Evolutionary conservation across 2,888 invertebrate species (phyloP), one percentile per base, ranked within the genome.

Genomic region (Melinaea marsaeus): DNA sequence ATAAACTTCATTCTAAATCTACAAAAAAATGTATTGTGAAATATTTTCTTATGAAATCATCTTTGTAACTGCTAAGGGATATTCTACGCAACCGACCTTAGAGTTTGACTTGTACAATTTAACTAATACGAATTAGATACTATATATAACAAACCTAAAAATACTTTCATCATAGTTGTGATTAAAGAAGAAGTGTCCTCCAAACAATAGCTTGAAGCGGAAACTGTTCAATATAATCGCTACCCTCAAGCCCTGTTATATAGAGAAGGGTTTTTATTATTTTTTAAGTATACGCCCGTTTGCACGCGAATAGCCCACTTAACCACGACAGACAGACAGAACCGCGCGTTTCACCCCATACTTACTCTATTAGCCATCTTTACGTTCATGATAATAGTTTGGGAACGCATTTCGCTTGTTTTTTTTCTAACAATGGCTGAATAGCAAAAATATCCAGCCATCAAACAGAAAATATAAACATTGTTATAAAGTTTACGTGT

Each of bases 291-390:
- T 83, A 80, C 85, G 87, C 88, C 88, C 91, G 91, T 91, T 91
- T 91, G 91, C 90, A 91, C 88, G 90, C 84, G 90, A 91, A 91
- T 91, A 84, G 88, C 85, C 90, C 90, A 91, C 91, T 91, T 91
- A 91, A 85, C 90, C 90, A 88, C 90, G 90, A 79, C 22, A 88
- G 84, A 84, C 83, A 80, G 77, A 78, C 79, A 74, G 76, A 79
- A 74, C 76, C 74, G 73, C 73, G 81, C 77, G 79, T 79, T 81
- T 83, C 83, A 81, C 73, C 78, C 77, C 72, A 77, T 80, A 82
- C 80, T 81, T 80, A 82, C 81, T 80, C 79, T 83, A 81, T 84
- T 86, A 84, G 79, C 78, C 79, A 82, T 81, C 79, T 88, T 85
- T 88, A 88, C 83, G 86, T 72, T 77, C 77, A 77, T 78, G 80